phyloP scores from a whole-genome alignment of 2,797 vertebrate genomes.

The Chelonia mydas region DNA sequence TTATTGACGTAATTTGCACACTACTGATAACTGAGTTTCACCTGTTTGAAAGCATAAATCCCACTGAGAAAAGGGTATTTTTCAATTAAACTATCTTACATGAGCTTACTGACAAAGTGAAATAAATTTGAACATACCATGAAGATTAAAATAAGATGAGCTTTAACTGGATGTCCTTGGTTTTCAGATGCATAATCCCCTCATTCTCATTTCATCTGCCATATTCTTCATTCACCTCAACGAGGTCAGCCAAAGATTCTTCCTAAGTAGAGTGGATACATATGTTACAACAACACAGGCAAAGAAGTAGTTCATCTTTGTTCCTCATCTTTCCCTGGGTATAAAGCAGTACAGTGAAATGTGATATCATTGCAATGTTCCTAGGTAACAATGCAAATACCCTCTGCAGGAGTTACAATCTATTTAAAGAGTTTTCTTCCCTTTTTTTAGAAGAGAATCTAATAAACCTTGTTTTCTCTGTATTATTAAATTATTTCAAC shows the following conservation, averaged over 20 bases:
- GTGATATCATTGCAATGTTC: background rate
- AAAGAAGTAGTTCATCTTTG: conserved; percentile 47
- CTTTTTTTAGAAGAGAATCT: background rate
- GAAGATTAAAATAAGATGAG: conserved; percentile 57
- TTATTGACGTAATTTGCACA: conserved; percentile 59
- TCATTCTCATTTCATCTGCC: conserved; percentile 29
- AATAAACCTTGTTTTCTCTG: background rate
- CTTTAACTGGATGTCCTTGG: conserved; percentile 46
- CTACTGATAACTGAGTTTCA: conserved; percentile 54
- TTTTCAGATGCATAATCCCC: conserved; percentile 40
- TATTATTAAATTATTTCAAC: background rate
- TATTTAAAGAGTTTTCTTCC: conserved; percentile 5
- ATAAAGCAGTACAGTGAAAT: conserved; percentile 37
- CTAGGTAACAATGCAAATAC: conserved; percentile 36
- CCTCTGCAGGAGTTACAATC: background rate
- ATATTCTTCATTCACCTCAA: conserved; percentile 38
- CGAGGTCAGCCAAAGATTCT: conserved; percentile 11
- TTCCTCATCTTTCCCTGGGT: background rate
- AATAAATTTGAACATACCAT: conserved; percentile 42
- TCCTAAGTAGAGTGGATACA: conserved; percentile 28
- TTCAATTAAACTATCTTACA: conserved; percentile 48
- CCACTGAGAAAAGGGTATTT: conserved; percentile 53
- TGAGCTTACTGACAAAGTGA: conserved; percentile 40
- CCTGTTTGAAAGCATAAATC: conserved; percentile 52
- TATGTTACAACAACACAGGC: background rate